phyloP scores from a whole-genome alignment of 2,797 vertebrate species.

The Hydrolagus colliei region DNA sequence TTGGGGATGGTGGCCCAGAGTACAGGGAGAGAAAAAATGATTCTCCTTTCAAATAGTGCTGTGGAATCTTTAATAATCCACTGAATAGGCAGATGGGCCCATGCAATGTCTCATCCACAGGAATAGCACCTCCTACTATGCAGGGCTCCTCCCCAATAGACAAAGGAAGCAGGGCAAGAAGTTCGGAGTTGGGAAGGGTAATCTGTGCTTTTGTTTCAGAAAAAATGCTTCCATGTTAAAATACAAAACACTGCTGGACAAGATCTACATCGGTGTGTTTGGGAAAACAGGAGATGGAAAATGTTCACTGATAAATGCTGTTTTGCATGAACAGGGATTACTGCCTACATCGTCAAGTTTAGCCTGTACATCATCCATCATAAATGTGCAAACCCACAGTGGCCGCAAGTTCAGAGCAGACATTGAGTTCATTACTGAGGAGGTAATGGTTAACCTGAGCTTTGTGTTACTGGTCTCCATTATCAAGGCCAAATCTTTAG shows the following conservation, averaged over 20 bases:
- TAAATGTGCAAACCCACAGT: conserved; percentile 46
- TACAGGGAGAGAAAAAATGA: neutral
- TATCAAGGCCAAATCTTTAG: neutral
- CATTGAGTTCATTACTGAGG: conserved; percentile 43
- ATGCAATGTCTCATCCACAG: too few species aligned
- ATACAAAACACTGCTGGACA: neutral
- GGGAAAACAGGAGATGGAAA: conserved; percentile 57
- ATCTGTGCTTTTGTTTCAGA: neutral
- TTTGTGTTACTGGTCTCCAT: neutral
- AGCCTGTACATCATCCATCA: conserved; percentile 50
- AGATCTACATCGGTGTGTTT: too few species aligned
- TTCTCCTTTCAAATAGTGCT: neutral
- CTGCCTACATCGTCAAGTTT: conserved; percentile 45
- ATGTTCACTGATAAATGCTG: conserved; percentile 56
- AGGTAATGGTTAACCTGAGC: conserved; percentile 26
- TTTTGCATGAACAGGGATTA: conserved; percentile 46
- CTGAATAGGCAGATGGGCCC: too few species aligned
- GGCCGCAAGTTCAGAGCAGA: conserved; percentile 34
- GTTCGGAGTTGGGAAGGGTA: too few species aligned
- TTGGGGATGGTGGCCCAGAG: too few species aligned
- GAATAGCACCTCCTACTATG: neutral
- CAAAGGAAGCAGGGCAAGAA: neutral
- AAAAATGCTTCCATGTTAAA: neutral
- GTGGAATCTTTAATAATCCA: neutral
- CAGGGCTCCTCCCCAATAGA: neutral